Evolutionary conservation across 2,113 vertebrate genomes (phyloP).

Genomic region (Sturnira hondurensis): DNA sequence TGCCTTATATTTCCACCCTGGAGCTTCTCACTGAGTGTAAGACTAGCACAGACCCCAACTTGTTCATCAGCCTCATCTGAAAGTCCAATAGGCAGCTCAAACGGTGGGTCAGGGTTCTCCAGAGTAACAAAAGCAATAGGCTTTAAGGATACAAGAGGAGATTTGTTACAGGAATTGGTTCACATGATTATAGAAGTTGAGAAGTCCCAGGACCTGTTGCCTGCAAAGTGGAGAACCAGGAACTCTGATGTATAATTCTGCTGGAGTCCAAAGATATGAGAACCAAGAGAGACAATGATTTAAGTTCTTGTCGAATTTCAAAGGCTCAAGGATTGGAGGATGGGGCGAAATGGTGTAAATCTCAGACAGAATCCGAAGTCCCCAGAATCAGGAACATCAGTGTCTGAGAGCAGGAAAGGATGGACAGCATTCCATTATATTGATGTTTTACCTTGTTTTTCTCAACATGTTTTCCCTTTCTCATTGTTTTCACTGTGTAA

Average conservation of each 20-base stretch:
- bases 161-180: neutral
- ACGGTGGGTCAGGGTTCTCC: too few relatives aligned
- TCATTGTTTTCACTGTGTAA: neutral
- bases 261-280: neutral
- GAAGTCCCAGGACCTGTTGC: neutral
- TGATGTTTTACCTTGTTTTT: neutral
- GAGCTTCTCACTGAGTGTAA: neutral
- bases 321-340: neutral
- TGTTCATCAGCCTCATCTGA: neutral
- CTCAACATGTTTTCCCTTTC: neutral
- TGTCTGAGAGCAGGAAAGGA: neutral
- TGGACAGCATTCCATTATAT: neutral
- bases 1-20: rapidly evolving
- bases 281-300: neutral
- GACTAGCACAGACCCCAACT: neutral
- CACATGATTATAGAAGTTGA: neutral
- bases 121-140: neutral
- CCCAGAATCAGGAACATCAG: neutral
- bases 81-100: neutral
- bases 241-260: neutral
- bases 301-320: neutral
- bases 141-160: neutral
- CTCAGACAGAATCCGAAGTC: neutral
- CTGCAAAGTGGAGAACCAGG: too few relatives aligned
- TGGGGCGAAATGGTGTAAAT: neutral